Percentiles rank a stretch among this genome's conserved stretches.
These are phyloP conservation scores for Balaeniceps rex DNA, from an alignment of 2,113 vertebrate genomes.

Conservation along the genomic window DNA sequence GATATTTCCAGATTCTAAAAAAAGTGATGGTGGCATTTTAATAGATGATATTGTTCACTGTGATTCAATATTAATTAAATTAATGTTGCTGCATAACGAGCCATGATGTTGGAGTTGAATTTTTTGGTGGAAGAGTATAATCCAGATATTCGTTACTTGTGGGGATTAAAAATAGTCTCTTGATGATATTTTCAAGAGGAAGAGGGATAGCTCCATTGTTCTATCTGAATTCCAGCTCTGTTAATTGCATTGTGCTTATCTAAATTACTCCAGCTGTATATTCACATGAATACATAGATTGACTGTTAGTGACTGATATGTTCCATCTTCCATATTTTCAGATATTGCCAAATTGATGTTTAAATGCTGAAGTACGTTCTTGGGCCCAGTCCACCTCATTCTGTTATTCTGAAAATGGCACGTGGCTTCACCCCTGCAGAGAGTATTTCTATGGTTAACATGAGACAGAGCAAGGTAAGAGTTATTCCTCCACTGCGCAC, in stretches of 20 bases:
- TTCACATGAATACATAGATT: background rate
- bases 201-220: background rate
- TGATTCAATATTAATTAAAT: background rate
- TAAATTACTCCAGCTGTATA: background rate
- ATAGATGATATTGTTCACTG: background rate
- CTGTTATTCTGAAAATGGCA: background rate
- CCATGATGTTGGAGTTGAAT: background rate
- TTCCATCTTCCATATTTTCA: background rate
- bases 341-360: background rate
- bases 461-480: background rate
- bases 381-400: background rate
- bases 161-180: background rate
- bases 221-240: background rate
- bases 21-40: background rate
- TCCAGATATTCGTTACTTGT: background rate
- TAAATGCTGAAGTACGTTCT: background rate
- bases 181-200: background rate
- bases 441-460: background rate
- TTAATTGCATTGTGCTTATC: background rate
- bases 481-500: background rate
- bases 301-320: background rate
- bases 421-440: background rate
- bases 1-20: background rate
- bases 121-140: background rate
- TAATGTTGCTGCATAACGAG: background rate